These are phyloP conservation scores for Keiferia lycopersicella DNA, from an alignment of 2,888 invertebrate genomes.

Conservation along the genomic window DNA sequence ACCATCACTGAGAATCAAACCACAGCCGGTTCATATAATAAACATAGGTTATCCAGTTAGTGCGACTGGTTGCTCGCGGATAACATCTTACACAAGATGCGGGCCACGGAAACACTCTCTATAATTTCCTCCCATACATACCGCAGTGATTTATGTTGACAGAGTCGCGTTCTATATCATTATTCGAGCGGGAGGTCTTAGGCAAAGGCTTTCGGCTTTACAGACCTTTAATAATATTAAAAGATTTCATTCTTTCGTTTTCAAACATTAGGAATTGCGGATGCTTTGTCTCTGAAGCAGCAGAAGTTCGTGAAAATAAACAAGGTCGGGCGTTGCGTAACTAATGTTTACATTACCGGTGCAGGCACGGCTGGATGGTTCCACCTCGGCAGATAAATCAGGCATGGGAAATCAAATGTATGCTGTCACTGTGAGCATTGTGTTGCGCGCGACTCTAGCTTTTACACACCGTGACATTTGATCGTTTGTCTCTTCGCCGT, in stretches of 20 bases:
- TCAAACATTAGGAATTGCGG: constrained; percentile 29
- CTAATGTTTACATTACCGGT: constrained; percentile 32
- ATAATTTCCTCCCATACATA: constrained; percentile 65
- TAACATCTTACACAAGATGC: constrained; percentile 62
- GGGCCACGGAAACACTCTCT: constrained; percentile 66
- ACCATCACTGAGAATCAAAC: constrained; percentile 13
- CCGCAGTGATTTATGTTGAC: constrained; percentile 64
- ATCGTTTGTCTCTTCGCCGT: constrained; percentile 40
- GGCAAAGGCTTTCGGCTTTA: constrained; percentile 34
- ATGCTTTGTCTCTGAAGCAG: neutral
- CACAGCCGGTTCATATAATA: constrained; percentile 22
- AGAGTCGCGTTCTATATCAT: constrained; percentile 52
- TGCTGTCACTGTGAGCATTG: constrained; percentile 43
- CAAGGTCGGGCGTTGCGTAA: constrained; percentile 32
- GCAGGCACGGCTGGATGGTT: constrained; percentile 50
- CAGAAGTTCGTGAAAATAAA: constrained; percentile 30
- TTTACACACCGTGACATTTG: constrained; percentile 48
- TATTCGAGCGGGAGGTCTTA: constrained; percentile 41
- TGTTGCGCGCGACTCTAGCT: constrained; percentile 44
- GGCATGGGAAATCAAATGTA: constrained; percentile 55
- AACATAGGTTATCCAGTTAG: constrained; percentile 38
- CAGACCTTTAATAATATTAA: constrained; percentile 36
- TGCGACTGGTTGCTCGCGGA: constrained; percentile 42
- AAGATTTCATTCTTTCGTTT: constrained; percentile 33
- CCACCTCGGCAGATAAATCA: constrained; percentile 56